Evolutionary conservation across 2,888 invertebrate genomes (phyloP).

Genomic region (Boloria euphrosyne): DNA sequence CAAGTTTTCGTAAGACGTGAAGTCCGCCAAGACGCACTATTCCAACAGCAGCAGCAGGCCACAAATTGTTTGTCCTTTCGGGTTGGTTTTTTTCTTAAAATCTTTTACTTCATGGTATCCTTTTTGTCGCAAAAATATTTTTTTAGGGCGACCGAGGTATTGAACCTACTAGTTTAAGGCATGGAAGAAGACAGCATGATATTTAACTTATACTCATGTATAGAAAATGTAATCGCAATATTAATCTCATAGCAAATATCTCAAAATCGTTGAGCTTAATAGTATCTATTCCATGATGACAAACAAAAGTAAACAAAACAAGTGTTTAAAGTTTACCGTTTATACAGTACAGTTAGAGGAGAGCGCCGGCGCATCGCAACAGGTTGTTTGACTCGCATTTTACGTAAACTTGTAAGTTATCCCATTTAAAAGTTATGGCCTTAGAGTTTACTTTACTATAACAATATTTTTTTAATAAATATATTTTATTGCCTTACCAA

Average conservation of each 20-base stretch:
- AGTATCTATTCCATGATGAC: conserved; percentile 12
- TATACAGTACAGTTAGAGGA: conserved; percentile 51
- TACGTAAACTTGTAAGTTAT: conserved; percentile 41
- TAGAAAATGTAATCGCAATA: no score
- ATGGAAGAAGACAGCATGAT: no score
- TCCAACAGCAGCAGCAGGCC: no score
- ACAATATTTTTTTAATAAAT: not conserved
- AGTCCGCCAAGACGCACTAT: no score
- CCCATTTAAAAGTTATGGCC: conserved; percentile 12
- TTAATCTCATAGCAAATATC: not conserved
- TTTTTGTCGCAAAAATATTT: no score
- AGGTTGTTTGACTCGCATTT: conserved; percentile 46
- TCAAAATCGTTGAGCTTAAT: not conserved
- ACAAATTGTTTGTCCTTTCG: no score
- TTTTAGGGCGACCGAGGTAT: no score
- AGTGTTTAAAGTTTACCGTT: conserved; percentile 49
- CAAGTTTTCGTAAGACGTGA: no score
- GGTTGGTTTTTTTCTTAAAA: no score
- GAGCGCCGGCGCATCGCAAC: conserved; percentile 48
- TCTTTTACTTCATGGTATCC: no score
- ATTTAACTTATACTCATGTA: no score
- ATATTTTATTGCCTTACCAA: not conserved
- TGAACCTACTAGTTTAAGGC: no score
- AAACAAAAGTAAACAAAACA: conserved; percentile 42
- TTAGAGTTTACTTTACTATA: not conserved